Conservation (phyloP, 2,888 invertebrate species). For the Mongoloraphidia duomilia region DNA sequence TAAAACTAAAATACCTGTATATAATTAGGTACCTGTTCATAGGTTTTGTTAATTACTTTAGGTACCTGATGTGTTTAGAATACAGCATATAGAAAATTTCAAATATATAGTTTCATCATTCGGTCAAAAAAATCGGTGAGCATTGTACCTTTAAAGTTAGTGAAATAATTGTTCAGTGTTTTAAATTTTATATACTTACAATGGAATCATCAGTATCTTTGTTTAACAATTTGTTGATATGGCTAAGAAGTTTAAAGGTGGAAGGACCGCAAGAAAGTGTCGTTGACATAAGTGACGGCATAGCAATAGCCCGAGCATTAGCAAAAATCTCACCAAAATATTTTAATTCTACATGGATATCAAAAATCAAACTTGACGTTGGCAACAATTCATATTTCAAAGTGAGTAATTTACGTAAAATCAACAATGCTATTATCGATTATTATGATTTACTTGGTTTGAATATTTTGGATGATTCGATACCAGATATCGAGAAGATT, state of each 20-base stretch:
- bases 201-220: constrained; percentile 28
- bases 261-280: constrained; percentile 40
- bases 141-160: too few relatives aligned
- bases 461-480: constrained; percentile 63
- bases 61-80: too few relatives aligned
- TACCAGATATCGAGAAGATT: constrained; percentile 76
- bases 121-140: too few relatives aligned
- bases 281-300: constrained; percentile 74
- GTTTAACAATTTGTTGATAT: constrained; percentile 33
- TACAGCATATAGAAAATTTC: too few relatives aligned
- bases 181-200: background rate
- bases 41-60: too few relatives aligned
- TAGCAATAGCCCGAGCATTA: constrained; percentile 72
- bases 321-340: constrained; percentile 77
- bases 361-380: constrained; percentile 76
- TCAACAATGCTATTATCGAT: constrained; percentile 66
- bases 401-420: constrained; percentile 78
- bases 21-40: too few relatives aligned
- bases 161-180: too few relatives aligned
- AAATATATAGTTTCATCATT: too few relatives aligned
- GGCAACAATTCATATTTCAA: constrained; percentile 78
- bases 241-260: constrained; percentile 51
- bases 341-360: constrained; percentile 62
- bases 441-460: constrained; percentile 80
- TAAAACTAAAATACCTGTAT: too few relatives aligned